Percentiles rank a stretch among this genome's conserved stretches.
These are phyloP conservation scores for Drosophila miranda DNA, from an alignment of 1,140 invertebrate species.

Conservation along the genomic window DNA sequence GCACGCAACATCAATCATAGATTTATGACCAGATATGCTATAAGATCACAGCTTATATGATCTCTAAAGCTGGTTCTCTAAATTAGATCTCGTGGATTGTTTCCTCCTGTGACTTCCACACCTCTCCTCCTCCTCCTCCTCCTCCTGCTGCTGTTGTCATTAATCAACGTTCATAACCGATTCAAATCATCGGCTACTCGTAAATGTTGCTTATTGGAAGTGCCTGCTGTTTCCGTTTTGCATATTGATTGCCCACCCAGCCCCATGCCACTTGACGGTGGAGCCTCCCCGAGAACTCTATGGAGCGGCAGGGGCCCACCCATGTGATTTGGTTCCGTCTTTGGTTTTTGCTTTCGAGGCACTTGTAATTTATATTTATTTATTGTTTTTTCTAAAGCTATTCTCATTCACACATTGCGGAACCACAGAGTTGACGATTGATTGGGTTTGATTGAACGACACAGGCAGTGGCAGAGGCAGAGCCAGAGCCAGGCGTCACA, in stretches of 20 bases:
- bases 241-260: slow-evolving; percentile 51
- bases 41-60: too few species aligned
- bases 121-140: background rate
- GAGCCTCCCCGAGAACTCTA: slow-evolving; percentile 26
- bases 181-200: slow-evolving; percentile 39
- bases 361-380: slow-evolving; percentile 68
- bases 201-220: slow-evolving; percentile 37
- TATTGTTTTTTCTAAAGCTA: slow-evolving; percentile 49
- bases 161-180: slow-evolving; percentile 51
- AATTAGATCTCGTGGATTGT: too few species aligned
- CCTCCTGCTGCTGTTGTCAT: slow-evolving; percentile 16
- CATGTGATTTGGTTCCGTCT: slow-evolving; percentile 43
- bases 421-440: slow-evolving; percentile 71
- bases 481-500: background rate
- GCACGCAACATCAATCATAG: too few species aligned
- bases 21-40: too few species aligned
- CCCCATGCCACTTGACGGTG: slow-evolving; percentile 3
- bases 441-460: slow-evolving; percentile 65
- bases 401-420: slow-evolving; percentile 57
- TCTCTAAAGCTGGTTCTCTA: too few species aligned
- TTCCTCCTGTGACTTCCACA: background rate
- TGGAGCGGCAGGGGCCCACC: slow-evolving; percentile 1
- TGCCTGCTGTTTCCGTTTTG: slow-evolving; percentile 51
- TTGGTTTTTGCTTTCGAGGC: slow-evolving; percentile 56
- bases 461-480: too few species aligned